Conservation (phyloP, 2,113 vertebrate genomes). For the Burhinus bistriatus region DNA sequence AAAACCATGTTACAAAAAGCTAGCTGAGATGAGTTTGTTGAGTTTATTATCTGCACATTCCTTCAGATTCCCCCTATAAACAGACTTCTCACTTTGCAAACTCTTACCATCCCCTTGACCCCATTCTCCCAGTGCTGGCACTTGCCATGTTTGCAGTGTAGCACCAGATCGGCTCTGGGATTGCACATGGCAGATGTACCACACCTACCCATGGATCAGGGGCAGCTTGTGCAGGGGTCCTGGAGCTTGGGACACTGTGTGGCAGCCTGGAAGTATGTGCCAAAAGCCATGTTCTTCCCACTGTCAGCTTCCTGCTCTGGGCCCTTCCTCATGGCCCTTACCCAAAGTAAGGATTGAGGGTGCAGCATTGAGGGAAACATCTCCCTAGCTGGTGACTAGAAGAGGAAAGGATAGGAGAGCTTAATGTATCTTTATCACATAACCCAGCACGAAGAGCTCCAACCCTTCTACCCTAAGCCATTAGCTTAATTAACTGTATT, state of each 20-base stretch:
- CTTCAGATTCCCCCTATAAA: background rate
- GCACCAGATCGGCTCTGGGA: background rate
- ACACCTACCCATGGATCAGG: background rate
- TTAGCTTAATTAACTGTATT: background rate
- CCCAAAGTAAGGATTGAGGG: background rate
- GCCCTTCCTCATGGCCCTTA: background rate
- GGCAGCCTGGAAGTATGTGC: background rate
- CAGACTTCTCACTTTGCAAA: background rate
- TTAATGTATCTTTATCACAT: background rate
- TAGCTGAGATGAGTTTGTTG: background rate
- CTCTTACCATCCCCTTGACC: background rate
- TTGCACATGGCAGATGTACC: background rate
- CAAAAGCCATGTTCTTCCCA: background rate
- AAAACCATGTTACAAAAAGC: background rate
- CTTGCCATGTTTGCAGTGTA: background rate
- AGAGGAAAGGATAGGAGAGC: background rate
- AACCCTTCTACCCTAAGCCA: background rate
- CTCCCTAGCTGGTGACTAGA: background rate
- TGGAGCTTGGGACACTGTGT: background rate
- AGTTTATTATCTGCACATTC: background rate
- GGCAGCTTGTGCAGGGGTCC: background rate
- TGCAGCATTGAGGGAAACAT: background rate
- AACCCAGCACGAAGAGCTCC: background rate
- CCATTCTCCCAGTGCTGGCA: background rate
- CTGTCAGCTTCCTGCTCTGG: background rate